Percentiles rank a stretch among this genome's conserved stretches.
Evolutionary conservation across 2,888 invertebrate genomes (phyloP).

Genomic region (Entomobrya proxima): DNA sequence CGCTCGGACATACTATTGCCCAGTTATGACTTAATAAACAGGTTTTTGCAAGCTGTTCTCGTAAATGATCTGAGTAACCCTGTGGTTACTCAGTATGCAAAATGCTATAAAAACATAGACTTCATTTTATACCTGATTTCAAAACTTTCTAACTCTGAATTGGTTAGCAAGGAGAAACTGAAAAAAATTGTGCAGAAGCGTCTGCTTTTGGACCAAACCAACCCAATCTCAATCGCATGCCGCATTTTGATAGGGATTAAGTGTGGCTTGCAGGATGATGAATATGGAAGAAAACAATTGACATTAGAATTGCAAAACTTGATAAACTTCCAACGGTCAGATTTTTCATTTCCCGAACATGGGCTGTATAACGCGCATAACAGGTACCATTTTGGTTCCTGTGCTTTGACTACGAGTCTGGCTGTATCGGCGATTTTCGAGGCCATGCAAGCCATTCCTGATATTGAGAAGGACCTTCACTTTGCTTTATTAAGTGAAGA

Average conservation of each 20-base stretch:
- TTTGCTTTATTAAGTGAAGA: too few relatives aligned
- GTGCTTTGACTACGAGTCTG: too few relatives aligned
- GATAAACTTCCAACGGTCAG: neutral
- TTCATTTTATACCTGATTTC: neutral
- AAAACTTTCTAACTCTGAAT: neutral
- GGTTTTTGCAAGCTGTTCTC: neutral
- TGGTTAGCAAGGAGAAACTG: neutral
- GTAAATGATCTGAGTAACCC: neutral
- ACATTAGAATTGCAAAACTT: neutral
- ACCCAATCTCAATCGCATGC: neutral
- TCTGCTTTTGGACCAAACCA: too few relatives aligned
- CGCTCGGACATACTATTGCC: neutral
- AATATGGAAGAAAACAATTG: too few relatives aligned
- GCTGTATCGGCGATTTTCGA: too few relatives aligned
- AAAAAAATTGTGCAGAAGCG: neutral
- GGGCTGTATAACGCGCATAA: neutral
- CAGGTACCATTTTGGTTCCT: neutral
- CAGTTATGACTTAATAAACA: neutral
- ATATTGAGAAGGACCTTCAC: too few relatives aligned
- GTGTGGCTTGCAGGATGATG: neutral
- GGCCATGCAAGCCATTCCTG: too few relatives aligned
- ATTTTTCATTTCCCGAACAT: neutral
- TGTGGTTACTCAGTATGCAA: neutral
- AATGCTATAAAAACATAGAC: neutral
- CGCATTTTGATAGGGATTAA: neutral